Base-by-base conservation (phyloP, 1,140 invertebrate genomes). In the Aphelinus certus region DNA sequence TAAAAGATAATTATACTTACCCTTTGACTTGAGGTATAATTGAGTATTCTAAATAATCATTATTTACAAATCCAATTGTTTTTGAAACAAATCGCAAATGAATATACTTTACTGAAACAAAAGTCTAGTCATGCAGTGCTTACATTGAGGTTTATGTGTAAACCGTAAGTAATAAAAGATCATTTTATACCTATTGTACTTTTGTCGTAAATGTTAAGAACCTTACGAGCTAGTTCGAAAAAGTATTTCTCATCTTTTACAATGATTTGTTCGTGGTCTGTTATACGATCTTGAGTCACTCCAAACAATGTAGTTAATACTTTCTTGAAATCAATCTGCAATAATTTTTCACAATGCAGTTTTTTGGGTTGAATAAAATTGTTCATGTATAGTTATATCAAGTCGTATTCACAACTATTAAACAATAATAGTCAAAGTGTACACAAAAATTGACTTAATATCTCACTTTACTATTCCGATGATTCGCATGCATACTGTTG, bases 71-170 rank as follows among this genome's bases (percentile, higher is more conserved):
- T 4, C 75, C 75, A 26, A 73, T 73, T 3, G 70, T 76, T 42
- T 73, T 76, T 42, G 66, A 63, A 46, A 76, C 26, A 55, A 68
- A 73, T 53, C 65, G 45, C n/a, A 76, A 67, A 60, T 76, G 64
- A 46, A 73, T 42, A 48, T 73, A 76, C 46, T 76, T 55, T 6
- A 26, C 75, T 76, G 53, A 10, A 62, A 65, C 42, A 75, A 57
- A 46, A 70, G 51, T 53, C 51, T 4, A 53, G 26, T 26, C 26
- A 26, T 26, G 26, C 26, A 26, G 26, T 26, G 26, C 26, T 26
- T 26, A 26, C 26, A 26, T 26, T 26, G 26, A 26, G 26, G 26
- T 26, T 26, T 26, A 26, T 26, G 26, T 26, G 26, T 26, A 26
- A 26, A 26, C 26, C 26, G 57, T 10, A 5, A 26, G 57, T 9